A percentile compares a stretch with the other conserved stretches of the same genome.
Conservation (phyloP, 2,797 vertebrate species). For the Hapalemur alaotrensis region DNA sequence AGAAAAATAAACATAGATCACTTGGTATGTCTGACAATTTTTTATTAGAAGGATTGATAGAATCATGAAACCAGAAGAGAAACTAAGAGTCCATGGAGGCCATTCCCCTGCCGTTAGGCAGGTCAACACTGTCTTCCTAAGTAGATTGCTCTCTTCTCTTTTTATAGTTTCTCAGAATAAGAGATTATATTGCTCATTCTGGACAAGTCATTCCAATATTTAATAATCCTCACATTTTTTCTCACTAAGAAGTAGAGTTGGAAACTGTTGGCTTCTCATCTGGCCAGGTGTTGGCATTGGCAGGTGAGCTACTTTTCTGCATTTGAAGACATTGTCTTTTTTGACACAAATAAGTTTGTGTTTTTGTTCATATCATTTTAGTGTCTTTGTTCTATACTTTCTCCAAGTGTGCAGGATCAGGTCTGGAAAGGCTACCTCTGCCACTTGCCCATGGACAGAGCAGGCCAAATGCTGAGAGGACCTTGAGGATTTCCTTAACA, state of each 20-base stretch:
- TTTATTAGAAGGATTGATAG: constrained; percentile 25
- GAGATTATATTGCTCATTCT: neutral
- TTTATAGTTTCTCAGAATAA: neutral
- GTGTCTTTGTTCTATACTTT: neutral
- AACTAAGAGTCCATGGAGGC: neutral
- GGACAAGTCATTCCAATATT: neutral
- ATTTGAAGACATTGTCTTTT: neutral
- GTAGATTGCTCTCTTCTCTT: neutral
- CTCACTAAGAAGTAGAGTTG: neutral
- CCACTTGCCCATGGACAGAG: neutral
- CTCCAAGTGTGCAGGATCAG: neutral
- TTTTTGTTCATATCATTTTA: neutral
- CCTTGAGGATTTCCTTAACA: neutral
- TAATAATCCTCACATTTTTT: neutral
- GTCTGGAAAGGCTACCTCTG: neutral
- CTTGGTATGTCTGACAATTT: neutral
- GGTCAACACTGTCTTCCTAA: neutral
- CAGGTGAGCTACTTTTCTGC: neutral
- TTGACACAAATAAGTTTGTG: neutral
- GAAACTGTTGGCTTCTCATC: neutral
- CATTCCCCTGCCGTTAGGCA: neutral
- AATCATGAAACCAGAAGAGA: neutral
- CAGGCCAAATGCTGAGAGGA: constrained; percentile 18
- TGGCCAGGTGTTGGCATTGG: neutral
- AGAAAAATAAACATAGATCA: neutral